A percentile compares a stretch with the other conserved stretches of the same genome.
Conservation (phyloP, 2,113 vertebrate species). For the Lamprotornis superbus region DNA sequence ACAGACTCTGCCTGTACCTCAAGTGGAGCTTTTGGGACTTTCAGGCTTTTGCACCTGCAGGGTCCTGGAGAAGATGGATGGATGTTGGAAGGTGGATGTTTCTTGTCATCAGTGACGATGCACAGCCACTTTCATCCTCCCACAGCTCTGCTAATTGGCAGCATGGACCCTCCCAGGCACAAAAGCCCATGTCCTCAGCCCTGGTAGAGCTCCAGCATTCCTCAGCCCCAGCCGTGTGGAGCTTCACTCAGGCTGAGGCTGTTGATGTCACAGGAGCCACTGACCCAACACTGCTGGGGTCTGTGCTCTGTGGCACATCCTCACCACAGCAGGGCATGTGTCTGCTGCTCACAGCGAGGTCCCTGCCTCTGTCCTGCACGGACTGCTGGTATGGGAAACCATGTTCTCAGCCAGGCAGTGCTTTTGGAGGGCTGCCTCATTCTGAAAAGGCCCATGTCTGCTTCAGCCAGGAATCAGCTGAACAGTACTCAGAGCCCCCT, state of each 20-base stretch:
- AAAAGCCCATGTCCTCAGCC: not conserved
- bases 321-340: rapidly evolving
- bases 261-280: not conserved
- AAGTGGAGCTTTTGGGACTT: not conserved
- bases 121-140: not conserved
- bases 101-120: not conserved
- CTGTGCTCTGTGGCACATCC: not conserved
- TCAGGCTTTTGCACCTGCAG: not conserved
- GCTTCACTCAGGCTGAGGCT: not conserved
- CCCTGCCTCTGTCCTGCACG: not conserved
- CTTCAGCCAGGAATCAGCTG: not conserved
- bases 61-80: not conserved
- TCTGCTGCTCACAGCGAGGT: rapidly evolving
- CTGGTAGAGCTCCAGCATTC: not conserved
- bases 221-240: not conserved
- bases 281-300: not conserved
- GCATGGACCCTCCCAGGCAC: not conserved
- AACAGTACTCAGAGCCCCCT: not conserved
- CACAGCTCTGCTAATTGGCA: not conserved
- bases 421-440: not conserved
- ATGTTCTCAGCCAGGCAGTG: not conserved
- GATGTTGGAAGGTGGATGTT: not conserved
- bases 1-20: not conserved
- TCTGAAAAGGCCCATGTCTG: rapidly evolving
- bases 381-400: not conserved